A percentile compares a stretch with the other conserved stretches of the same genome.
These are phyloP conservation scores for Allenopithecus nigroviridis DNA, from an alignment of 2,797 vertebrate genomes.

Conservation along the genomic window DNA sequence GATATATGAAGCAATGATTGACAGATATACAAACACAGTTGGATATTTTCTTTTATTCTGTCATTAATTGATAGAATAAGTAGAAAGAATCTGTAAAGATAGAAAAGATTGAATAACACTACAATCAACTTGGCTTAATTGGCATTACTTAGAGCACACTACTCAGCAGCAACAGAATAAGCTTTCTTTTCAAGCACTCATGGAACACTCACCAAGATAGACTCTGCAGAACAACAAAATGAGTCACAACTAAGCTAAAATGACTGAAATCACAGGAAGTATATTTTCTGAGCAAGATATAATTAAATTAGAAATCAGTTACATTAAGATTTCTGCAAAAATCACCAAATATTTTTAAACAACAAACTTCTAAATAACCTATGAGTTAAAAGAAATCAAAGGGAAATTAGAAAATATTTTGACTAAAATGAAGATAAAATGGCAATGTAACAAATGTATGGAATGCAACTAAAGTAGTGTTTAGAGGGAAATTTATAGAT, in stretches of 20 bases:
- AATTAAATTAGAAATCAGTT: conserved; percentile 13
- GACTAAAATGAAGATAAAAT: neutral
- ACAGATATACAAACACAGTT: neutral
- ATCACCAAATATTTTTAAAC: neutral
- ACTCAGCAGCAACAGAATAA: neutral
- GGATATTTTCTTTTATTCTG: neutral
- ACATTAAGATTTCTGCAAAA: neutral
- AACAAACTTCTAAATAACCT: neutral
- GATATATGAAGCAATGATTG: neutral
- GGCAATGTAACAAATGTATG: neutral
- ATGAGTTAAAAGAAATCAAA: neutral
- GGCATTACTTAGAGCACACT: neutral
- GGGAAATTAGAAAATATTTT: neutral
- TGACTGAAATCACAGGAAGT: neutral
- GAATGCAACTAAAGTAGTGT: neutral
- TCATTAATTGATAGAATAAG: neutral
- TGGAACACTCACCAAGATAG: neutral
- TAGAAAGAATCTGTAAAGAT: neutral
- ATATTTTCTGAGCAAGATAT: neutral
- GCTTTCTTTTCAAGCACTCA: neutral
- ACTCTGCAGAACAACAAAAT: neutral
- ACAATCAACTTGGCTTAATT: neutral
- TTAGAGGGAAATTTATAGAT: neutral
- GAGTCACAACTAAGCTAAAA: neutral
- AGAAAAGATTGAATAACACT: neutral